These are phyloP conservation scores for Rhimphoctona megacephalus DNA, from an alignment of 2,888 invertebrate genomes.

Conservation along the genomic window DNA sequence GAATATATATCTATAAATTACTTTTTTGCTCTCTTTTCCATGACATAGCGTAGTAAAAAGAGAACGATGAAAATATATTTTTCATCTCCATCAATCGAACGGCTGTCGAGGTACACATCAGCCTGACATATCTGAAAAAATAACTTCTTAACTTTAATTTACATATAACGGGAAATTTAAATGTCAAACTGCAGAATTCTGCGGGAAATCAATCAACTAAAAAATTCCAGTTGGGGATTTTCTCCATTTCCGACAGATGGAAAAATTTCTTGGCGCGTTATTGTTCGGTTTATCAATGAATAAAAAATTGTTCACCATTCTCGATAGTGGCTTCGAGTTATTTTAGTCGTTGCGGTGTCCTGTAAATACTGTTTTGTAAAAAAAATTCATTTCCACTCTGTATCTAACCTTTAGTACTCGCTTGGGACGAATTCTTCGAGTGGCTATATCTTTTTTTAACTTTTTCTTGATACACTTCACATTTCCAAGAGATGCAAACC, in stretches of 20 bases:
- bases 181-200: neutral
- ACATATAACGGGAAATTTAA: neutral
- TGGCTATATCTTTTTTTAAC: neutral
- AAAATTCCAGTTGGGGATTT: neutral
- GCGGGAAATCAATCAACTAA: neutral
- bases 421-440: neutral
- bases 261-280: neutral
- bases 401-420: too few species aligned
- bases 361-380: too few species aligned
- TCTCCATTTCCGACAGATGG: neutral
- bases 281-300: neutral
- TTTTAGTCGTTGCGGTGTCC: too few species aligned
- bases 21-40: neutral
- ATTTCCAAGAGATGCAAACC: neutral
- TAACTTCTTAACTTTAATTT: neutral
- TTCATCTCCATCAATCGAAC: conserved; percentile 25
- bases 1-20: neutral
- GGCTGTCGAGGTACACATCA: neutral
- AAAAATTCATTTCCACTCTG: neutral
- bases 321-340: neutral
- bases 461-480: neutral
- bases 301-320: neutral
- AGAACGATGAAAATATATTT: neutral
- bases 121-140: conserved; percentile 2
- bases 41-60: conserved; percentile 4